phyloP scores from a whole-genome alignment of 2,888 invertebrate species.

The Drosophila mulleri region DNA sequence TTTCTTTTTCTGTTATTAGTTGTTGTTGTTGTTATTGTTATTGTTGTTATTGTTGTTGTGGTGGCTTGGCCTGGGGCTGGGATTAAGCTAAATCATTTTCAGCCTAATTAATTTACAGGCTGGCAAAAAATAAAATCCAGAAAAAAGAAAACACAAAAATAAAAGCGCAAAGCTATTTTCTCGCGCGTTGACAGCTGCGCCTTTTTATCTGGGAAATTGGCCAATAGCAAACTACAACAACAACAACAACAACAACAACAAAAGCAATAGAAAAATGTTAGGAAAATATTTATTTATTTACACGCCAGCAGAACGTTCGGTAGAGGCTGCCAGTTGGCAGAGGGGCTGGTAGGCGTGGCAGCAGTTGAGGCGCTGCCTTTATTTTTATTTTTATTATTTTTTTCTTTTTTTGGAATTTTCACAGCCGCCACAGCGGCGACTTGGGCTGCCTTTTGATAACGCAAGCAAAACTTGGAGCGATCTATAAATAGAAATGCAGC shows the following conservation, averaged over 20 bases:
- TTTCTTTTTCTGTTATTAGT: constrained; percentile 33
- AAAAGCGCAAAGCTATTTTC: constrained; percentile 45
- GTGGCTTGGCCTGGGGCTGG: constrained; percentile 28
- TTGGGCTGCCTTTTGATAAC: constrained; percentile 58
- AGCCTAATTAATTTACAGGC: constrained; percentile 75
- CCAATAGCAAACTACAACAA: neutral
- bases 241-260: neutral
- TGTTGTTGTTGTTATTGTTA: neutral
- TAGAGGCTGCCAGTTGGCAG: neutral
- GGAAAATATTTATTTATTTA: constrained; percentile 55
- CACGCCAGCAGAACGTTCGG: constrained; percentile 30
- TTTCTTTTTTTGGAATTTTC: constrained; percentile 59
- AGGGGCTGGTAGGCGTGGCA: neutral
- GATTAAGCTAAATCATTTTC: constrained; percentile 74
- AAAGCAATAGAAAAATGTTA: constrained; percentile 50
- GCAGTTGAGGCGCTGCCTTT: constrained; percentile 58
- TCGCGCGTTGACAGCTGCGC: constrained; percentile 59
- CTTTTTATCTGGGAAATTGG: constrained; percentile 64
- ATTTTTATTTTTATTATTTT: too few species aligned
- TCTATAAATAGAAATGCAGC: constrained; percentile 52
- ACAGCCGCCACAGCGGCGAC: constrained; percentile 65
- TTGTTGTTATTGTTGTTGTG: neutral
- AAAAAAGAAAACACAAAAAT: neutral
- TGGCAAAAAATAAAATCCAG: constrained; percentile 26
- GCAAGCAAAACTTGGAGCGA: constrained; percentile 47